Evolutionary conservation across 2,797 vertebrate genomes (phyloP).

Genomic region (Cuculus canorus): DNA sequence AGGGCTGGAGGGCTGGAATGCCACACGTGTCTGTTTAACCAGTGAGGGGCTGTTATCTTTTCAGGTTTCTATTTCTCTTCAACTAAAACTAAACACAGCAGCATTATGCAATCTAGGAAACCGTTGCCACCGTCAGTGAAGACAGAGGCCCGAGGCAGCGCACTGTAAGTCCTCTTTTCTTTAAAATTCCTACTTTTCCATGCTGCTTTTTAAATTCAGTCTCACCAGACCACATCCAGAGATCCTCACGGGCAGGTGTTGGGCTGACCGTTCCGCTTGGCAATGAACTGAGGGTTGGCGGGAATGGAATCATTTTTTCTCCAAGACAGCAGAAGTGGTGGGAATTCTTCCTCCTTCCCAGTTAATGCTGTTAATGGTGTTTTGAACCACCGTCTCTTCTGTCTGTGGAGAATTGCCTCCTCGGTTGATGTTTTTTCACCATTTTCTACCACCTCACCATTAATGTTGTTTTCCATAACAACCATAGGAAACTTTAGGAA

Average conservation of each 20-base stretch:
- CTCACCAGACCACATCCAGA: not conserved
- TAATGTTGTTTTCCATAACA: not conserved
- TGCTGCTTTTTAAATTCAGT: not conserved
- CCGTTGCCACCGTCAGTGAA: not conserved
- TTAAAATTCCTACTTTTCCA: not conserved
- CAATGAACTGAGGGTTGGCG: not conserved
- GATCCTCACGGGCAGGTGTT: not conserved
- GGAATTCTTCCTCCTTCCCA: conserved; percentile 25
- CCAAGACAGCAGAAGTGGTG: not conserved
- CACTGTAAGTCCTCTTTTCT: conserved; percentile 2
- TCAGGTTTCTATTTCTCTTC: not conserved
- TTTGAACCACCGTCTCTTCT: not conserved
- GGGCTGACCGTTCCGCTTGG: not conserved
- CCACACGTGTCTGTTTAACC: not conserved
- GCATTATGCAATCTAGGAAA: conserved; percentile 16
- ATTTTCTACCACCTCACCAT: not conserved
- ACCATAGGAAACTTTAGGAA: conserved; percentile 21
- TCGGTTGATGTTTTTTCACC: not conserved
- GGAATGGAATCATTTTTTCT: not conserved
- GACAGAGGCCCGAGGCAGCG: not conserved
- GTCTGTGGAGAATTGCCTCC: not conserved
- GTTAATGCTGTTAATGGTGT: not conserved
- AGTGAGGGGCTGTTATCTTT: not conserved
- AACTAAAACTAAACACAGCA: conserved; percentile 9
- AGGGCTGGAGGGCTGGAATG: conserved; percentile 10